phyloP scores from a whole-genome alignment of 1,140 invertebrate species.

The Trinorchestia longiramus region DNA sequence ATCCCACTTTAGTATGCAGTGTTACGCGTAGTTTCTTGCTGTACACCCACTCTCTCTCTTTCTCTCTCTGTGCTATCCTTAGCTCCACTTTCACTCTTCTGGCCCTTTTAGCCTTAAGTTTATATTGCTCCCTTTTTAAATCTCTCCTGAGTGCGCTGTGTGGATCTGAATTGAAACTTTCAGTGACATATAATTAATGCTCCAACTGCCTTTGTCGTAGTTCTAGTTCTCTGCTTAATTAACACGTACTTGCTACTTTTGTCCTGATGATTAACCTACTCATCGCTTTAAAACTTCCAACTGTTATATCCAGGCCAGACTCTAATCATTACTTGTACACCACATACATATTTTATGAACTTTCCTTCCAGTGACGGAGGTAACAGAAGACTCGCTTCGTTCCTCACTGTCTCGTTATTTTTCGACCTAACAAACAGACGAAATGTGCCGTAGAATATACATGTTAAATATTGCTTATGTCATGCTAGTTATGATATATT shows the following conservation, averaged over 20 bases:
- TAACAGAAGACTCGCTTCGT: neutral
- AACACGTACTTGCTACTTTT: neutral
- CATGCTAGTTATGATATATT: too few species aligned
- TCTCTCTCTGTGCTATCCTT: neutral
- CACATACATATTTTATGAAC: neutral
- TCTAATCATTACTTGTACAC: neutral
- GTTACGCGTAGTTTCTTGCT: neutral
- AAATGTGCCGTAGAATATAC: neutral
- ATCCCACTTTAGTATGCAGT: neutral
- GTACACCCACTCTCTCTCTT: too few species aligned
- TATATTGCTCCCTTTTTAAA: neutral
- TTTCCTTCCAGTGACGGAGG: neutral
- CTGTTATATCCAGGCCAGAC: neutral
- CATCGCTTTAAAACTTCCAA: neutral
- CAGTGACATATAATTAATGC: too few species aligned
- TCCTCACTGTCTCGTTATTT: neutral
- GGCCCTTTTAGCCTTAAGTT: neutral
- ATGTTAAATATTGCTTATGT: neutral
- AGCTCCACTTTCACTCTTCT: neutral
- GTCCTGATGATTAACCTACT: neutral
- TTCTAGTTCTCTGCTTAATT: neutral
- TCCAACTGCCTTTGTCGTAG: neutral
- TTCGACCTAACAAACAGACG: neutral
- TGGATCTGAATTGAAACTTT: neutral
- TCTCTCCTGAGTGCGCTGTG: neutral